Base-by-base conservation (phyloP, 2,113 vertebrate species). In the Brienomyrus longianalis region DNA sequence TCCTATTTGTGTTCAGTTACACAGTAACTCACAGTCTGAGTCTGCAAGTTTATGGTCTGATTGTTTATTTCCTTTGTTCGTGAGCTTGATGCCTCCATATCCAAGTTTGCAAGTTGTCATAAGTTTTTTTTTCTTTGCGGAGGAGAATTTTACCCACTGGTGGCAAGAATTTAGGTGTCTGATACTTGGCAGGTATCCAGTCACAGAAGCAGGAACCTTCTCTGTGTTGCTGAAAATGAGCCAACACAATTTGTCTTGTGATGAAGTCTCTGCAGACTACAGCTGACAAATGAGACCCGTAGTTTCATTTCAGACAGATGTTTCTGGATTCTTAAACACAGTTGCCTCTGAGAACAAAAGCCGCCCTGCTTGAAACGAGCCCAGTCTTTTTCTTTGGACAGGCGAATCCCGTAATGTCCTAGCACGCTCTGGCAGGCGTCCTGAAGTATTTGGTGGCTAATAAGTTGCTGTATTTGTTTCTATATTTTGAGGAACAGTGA, bases 251-350 rank as follows among this genome's bases (percentile, higher is more conserved):
- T 89, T 51, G 54, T 35, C 39, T 62, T 89, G 31, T 86, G 17
- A n/a, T 86, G 83, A 52, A 51, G 43, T 56, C 56, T 50, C 54
- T 27, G 9, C 43, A 27, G 43, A 74, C 43, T 21, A 13, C 13
- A 21, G 70, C 88, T 83, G 50, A 43, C 6, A 39, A 19, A 27
- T 10, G 15, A 39, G 15, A 77, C 31, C 35, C 0, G 70, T 39
- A 31, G 70, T 77, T 77, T 77, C 31, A 77, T 77, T 77, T 77
- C 70, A 77, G 70, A 77, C 70, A 77, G n/a, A 74, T 74, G 66
- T 74, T 74, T 74, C 31, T 74, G 66, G 66, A 13, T 74, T 35
- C 66, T 74, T 35, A 74, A 74, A 35, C 66, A 74, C 66, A 74
- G 66, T 74, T 74, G 31, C 66, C 11, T 35, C 27, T 35, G 31